Evolutionary conservation across 2,797 vertebrate species (phyloP), one percentile per base, ranked within the genome.

Genomic region (Malacoraja senta): DNA sequence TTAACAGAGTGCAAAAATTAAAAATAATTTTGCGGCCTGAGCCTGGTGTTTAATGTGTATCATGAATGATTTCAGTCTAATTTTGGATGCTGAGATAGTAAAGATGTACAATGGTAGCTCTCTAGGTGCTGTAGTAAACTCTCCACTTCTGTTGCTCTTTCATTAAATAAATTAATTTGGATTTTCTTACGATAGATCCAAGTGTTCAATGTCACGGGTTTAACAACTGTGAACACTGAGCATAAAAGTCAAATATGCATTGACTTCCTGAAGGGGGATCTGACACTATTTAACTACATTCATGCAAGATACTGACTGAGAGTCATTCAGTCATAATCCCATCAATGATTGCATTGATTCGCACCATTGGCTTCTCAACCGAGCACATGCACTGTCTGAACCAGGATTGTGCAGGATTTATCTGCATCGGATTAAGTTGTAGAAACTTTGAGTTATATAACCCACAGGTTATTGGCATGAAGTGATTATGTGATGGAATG

Each of bases 21-120:
- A 68, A 77, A 91, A 93, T 63, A 1, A 65, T 35, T 92, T 92
- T 92, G 90, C 24, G 44, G 26, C 65, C 24, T 92, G 38, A 74
- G 38, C 71, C 71, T 92, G 71, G 15, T 7, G 53, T 76, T 76
- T 35, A 13, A 53, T 15, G 15, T 53, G 38, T 26, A 76, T 76
- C 24, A 76, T 71, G 26, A 53, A 92, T 72, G 90, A 76, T 10
- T 68, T 8, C 17, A 35, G 17, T 24, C 65, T 68, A 35, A 65
- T 44, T 91, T 29, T 29, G 3, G 26, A n/a, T 53, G 38, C 12
- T 44, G 71, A 26, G 38, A 92, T 44, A 8, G 13, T 7, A 53
- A 53, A 44, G 38, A 24, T 74, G 9, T 38, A 38, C 24, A 71
- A 26, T 53, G 15, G 17, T 17, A 91, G 65, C 35, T 44, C 26